A percentile compares a stretch with the other conserved stretches of the same genome.
phyloP scores from a whole-genome alignment of 2,113 vertebrate genomes.

The Perca schrenkii region DNA sequence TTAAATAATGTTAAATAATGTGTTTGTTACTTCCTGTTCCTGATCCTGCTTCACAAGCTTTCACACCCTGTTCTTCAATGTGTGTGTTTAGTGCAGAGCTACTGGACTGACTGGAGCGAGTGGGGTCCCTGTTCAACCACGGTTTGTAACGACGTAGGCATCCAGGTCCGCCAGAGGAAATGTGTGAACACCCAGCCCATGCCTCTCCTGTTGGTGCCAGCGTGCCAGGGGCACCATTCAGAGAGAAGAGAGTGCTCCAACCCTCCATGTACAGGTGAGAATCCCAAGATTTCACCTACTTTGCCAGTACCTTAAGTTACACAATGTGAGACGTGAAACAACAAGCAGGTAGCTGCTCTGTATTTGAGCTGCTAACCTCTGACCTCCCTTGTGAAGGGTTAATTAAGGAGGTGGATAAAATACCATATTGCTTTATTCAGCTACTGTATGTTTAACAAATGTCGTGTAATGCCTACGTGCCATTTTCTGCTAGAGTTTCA shows the following conservation, averaged over 20 bases:
- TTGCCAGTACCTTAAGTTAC: background rate
- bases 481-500: background rate
- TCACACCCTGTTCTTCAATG: conserved; percentile 1
- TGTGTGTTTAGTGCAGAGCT: conserved; percentile 83
- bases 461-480: background rate
- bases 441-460: background rate
- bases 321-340: background rate
- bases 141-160: conserved; percentile 82
- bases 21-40: background rate
- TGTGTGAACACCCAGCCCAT: conserved; percentile 81
- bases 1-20: background rate
- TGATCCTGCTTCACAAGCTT: background rate
- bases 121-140: conserved; percentile 89
- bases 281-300: background rate
- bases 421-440: background rate
- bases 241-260: conserved; percentile 85
- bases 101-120: conserved; percentile 88
- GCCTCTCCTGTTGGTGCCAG: conserved; percentile 72
- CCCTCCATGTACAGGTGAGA: conserved; percentile 85
- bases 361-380: no score
- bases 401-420: background rate
- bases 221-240: conserved; percentile 86
- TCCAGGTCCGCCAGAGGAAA: conserved; percentile 85
- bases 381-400: background rate
- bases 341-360: background rate